Base-by-base conservation (phyloP, 2,113 vertebrate species). In the Hoplias malabaricus region DNA sequence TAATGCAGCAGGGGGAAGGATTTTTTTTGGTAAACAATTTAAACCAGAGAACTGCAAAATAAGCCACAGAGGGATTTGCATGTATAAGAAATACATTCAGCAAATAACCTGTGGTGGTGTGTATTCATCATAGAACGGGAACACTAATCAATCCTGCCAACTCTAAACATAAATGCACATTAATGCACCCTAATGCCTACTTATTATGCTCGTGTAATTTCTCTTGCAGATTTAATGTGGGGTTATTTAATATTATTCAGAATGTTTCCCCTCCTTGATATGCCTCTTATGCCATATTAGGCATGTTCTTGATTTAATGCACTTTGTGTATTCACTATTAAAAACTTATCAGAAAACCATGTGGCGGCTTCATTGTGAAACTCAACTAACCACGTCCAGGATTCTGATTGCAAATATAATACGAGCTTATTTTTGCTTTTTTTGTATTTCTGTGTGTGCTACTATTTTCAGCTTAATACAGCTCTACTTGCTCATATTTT, bases 61-160 rank as follows among this genome's bases (percentile, higher is more conserved):
- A 69, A 78, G 29, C 69, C 53, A 78, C 53, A 67, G 33, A 69
- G 38, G 59, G 19, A 81, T 69, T 78, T 38, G 42, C 54, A 78
- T 69, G 6, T 75, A 69, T 54, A 38, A 56, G 43, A 67, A 71
- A 69, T 74, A 48, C 27, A 13, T 34, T 70, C 65, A 59, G 63
- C 63, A 73, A 36, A 70, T 69, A 69, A 66, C 73, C 69, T 57
- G 61, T 38, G 50, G 63, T 29, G 13, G 50, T n/a, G 59, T 40
- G 27, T 66, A 79, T 80, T 73, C 23, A 69, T 80, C 76, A 67
- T 42, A 50, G 11, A 23, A 72, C 27, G 3, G 42, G 43, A 68
- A 66, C 61, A 48, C 13, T 70, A 27, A 77, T 48, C 38, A 71
- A 36, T 53, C 50, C 66, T 71, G 57, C 73, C 77, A 56, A 57